phyloP scores from a whole-genome alignment of 2,113 vertebrate species.

The Callocephalon fimbriatum region DNA sequence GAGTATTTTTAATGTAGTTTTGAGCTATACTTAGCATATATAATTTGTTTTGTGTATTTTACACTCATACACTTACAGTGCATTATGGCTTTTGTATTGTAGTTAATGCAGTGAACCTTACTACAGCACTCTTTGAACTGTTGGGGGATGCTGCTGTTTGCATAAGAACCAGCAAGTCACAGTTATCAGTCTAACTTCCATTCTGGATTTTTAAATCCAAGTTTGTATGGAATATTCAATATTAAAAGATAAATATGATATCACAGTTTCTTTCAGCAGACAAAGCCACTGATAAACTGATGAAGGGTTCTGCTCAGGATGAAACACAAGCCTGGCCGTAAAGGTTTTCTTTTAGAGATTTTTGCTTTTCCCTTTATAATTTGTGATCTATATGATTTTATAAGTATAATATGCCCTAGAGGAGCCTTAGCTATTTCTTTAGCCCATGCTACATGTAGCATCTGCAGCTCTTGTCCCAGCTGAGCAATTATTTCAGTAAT shows the following conservation, averaged over 20 bases:
- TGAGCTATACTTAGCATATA: neutral
- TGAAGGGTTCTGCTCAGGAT: neutral
- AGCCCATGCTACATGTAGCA: neutral
- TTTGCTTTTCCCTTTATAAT: neutral
- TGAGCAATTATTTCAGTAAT: neutral
- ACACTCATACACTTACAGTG: too few species aligned
- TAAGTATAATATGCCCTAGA: neutral
- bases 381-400: neutral
- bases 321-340: neutral
- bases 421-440: neutral
- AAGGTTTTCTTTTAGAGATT: neutral
- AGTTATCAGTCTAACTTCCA: neutral
- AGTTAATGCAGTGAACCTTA: neutral
- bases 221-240: neutral
- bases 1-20: neutral
- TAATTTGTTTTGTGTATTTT: neutral
- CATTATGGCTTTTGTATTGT: neutral
- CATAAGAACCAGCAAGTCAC: neutral
- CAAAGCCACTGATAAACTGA: neutral
- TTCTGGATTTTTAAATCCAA: neutral
- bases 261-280: neutral
- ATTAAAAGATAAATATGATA: neutral
- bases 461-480: neutral
- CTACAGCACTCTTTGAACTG: neutral
- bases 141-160: neutral